A percentile compares a stretch with the other conserved stretches of the same genome.
phyloP scores from a whole-genome alignment of 2,888 invertebrate species.

The Gymnocheta viridis region DNA sequence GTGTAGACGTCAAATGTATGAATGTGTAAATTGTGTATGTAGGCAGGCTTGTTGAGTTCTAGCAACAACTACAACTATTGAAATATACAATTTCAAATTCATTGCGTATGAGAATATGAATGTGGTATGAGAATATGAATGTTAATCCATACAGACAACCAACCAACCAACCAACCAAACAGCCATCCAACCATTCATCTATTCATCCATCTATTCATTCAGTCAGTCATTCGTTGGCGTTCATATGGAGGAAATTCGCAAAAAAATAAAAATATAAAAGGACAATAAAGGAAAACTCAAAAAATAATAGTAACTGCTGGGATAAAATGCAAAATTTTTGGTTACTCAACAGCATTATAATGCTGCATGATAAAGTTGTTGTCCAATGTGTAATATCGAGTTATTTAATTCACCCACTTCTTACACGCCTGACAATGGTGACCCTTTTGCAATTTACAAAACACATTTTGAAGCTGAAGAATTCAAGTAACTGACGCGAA shows the following conservation, averaged over 20 bases:
- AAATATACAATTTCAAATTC: conserved; percentile 67
- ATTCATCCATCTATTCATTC: not conserved
- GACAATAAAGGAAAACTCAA: not conserved
- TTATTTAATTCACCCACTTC: not conserved
- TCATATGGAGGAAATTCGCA: conserved; percentile 48
- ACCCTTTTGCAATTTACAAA: conserved; percentile 7
- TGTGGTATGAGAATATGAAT: conserved; percentile 60
- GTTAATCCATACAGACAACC: conserved; percentile 48
- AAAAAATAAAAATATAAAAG: conserved; percentile 12
- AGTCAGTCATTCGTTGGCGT: conserved; percentile 40
- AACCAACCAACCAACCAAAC: not conserved
- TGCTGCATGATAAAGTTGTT: not conserved
- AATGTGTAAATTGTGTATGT: not conserved
- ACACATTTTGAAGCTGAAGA: not conserved
- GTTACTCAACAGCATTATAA: conserved; percentile 29
- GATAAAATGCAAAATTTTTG: conserved; percentile 14
- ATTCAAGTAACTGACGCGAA: not conserved
- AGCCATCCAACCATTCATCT: not conserved
- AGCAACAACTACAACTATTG: conserved; percentile 33
- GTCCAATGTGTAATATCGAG: not conserved
- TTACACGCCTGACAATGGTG: not conserved
- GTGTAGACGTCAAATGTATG: conserved; percentile 12
- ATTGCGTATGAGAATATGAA: conserved; percentile 63
- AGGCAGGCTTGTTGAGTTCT: conserved; percentile 35
- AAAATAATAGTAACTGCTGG: conserved; percentile 8